Base-by-base conservation (phyloP, 2,113 vertebrate genomes). In the Tilapia sparmanii region DNA sequence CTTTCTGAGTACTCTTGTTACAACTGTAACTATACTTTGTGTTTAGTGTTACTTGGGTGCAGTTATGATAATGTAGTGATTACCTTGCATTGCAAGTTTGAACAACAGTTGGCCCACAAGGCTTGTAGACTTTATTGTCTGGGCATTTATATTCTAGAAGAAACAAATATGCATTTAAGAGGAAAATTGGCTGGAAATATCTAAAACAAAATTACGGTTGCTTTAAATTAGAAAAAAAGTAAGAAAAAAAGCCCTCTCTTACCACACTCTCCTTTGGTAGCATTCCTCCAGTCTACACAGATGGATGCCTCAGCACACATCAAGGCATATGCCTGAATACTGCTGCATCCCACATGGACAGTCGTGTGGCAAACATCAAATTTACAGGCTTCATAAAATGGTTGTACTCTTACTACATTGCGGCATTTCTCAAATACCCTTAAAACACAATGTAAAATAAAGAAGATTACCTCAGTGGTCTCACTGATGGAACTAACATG, bases 261-360 rank as follows among this genome's bases (percentile, higher is more conserved):
- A 99, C 98, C 2, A 66, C 98, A 99, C 2, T 40, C 42, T 52
- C 94, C 93, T 1, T 97, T 94, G 35, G 97, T 97, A 19, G 47
- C 80, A 11, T 42, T 47, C 88, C 98, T 97, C 98, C 98, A 99
- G 87, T 96, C 90, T 12, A 97, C 42, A 90, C 98, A 99, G n/a
- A 97, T 4, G 15, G 94, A 96, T 4, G 80, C 55, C 5, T 90
- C 6, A 6, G 95, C 95, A 59, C 98, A 99, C 57, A 94, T 84
- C 0, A 88, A 26, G 4, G 97, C 97, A 2, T 99, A 99, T 0
- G 91, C 80, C 92, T 98, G 96, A 76, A 99, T 59, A 89, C 95
- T 95, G 12, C 96, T 95, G 87, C 98, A 99, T 78, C 93, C 90
- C 4, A 90, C 2, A 1, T 4, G 13, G 8, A 6, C 0, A 33